phyloP scores from a whole-genome alignment of 2,888 invertebrate species.

The Nemurella pictetii region DNA sequence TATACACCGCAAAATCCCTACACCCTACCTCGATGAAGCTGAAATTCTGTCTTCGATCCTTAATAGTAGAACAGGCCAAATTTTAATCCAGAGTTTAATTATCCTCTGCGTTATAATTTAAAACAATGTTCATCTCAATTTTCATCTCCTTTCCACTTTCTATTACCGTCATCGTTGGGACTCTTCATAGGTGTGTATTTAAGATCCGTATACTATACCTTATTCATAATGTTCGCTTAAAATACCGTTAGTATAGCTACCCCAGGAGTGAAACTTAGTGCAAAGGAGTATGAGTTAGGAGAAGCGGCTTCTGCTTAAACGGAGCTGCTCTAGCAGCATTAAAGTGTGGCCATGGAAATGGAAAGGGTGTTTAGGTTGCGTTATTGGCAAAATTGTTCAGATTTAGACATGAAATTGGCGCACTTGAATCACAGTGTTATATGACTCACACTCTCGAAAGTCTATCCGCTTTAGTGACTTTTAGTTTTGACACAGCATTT shows the following conservation, averaged over 20 bases:
- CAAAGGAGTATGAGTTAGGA: background rate
- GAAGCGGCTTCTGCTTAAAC: background rate
- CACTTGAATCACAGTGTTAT: too few species aligned
- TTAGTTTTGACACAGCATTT: too few species aligned
- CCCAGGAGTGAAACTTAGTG: background rate
- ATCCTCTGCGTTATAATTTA: slow-evolving; percentile 41
- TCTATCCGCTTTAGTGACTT: too few species aligned
- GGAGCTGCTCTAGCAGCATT: background rate
- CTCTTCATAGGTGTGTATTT: background rate
- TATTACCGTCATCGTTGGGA: background rate
- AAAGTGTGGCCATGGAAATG: background rate
- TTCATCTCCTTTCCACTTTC: slow-evolving; percentile 7
- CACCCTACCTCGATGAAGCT: background rate
- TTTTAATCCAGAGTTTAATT: slow-evolving; percentile 41
- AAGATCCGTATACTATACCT: background rate
- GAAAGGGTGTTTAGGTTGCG: too few species aligned
- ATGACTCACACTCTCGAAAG: too few species aligned
- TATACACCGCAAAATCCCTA: background rate
- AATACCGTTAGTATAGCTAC: background rate
- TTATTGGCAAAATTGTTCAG: too few species aligned
- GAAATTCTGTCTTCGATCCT: background rate
- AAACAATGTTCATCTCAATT: slow-evolving; percentile 36
- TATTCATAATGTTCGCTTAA: slow-evolving; percentile 13
- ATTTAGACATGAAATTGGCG: too few species aligned
- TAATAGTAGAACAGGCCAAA: slow-evolving; percentile 11